Evolutionary conservation across 2,888 invertebrate species (phyloP).

Genomic region (Timandra comae): DNA sequence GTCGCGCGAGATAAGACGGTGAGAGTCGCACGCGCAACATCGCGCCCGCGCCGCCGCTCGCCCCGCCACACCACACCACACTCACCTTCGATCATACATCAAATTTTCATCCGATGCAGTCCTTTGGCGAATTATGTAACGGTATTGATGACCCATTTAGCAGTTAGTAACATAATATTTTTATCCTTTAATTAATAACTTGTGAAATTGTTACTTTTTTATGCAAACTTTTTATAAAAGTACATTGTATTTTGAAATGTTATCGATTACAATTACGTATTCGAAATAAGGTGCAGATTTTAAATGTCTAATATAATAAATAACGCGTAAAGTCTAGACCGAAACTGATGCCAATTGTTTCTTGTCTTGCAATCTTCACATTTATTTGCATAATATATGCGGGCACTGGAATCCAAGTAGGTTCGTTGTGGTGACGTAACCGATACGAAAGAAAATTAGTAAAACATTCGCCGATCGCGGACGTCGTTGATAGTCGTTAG

Average conservation of each 20-base stretch:
- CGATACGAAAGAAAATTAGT: conserved; percentile 55
- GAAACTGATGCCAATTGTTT: conserved; percentile 40
- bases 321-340: conserved; percentile 34
- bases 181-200: too few relatives aligned
- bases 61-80: conserved; percentile 40
- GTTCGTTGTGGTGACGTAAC: conserved; percentile 60
- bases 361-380: conserved; percentile 51
- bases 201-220: too few relatives aligned
- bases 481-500: conserved; percentile 58
- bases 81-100: conserved; percentile 59
- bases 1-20: conserved; percentile 76
- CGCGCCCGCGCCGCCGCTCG: conserved; percentile 45
- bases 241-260: too few relatives aligned
- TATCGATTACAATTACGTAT: conserved; percentile 5
- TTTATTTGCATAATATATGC: conserved; percentile 63
- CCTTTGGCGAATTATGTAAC: conserved; percentile 62
- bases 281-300: conserved; percentile 2
- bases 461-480: conserved; percentile 57
- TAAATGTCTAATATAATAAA: conserved; percentile 17
- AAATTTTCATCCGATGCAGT: conserved; percentile 66
- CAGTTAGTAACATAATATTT: neutral
- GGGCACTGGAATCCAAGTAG: conserved; percentile 52
- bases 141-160: conserved; percentile 58
- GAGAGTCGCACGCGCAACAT: conserved; percentile 68
- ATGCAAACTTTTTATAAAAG: too few relatives aligned